These are phyloP conservation scores for Drosophila paracracens DNA, from an alignment of 2,888 invertebrate genomes.

Conservation along the genomic window DNA sequence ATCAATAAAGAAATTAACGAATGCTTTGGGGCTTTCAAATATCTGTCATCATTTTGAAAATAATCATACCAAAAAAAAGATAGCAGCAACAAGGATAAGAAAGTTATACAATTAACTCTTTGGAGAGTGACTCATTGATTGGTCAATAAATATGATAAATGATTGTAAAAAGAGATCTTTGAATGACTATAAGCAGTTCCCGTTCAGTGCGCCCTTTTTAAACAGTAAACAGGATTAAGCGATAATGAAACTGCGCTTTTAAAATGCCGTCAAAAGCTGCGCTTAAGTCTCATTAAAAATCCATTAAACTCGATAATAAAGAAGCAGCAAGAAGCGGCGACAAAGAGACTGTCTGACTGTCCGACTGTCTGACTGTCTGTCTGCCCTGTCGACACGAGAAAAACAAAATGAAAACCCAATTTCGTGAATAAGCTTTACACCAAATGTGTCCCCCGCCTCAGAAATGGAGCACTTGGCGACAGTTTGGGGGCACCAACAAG, in stretches of 20 bases:
- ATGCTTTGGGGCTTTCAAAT: not conserved
- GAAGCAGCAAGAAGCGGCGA: slow-evolving; percentile 2
- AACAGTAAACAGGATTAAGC: slow-evolving; percentile 66
- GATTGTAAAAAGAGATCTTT: not conserved
- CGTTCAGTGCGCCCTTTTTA: slow-evolving; percentile 28
- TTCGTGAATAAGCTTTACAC: slow-evolving; percentile 74
- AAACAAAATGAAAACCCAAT: slow-evolving; percentile 55
- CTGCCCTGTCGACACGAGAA: slow-evolving; percentile 3
- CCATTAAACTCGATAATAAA: slow-evolving; percentile 72
- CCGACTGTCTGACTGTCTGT: not conserved
- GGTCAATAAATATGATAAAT: not conserved
- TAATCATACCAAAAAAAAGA: not conserved
- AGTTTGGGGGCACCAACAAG: slow-evolving; percentile 43
- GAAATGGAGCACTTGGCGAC: slow-evolving; percentile 77
- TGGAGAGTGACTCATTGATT: not conserved
- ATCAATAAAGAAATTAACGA: not conserved
- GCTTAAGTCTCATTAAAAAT: slow-evolving; percentile 76
- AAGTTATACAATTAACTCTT: not conserved
- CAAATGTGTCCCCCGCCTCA: slow-evolving; percentile 23
- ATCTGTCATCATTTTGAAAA: not conserved
- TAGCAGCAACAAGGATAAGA: not conserved
- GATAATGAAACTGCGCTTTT: slow-evolving; percentile 72
- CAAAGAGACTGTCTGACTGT: not conserved
- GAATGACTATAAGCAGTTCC: not conserved
- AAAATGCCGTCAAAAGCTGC: slow-evolving; percentile 72